These are phyloP conservation scores for Cerceris rybyensis DNA, from an alignment of 2,888 invertebrate genomes.

Conservation along the genomic window DNA sequence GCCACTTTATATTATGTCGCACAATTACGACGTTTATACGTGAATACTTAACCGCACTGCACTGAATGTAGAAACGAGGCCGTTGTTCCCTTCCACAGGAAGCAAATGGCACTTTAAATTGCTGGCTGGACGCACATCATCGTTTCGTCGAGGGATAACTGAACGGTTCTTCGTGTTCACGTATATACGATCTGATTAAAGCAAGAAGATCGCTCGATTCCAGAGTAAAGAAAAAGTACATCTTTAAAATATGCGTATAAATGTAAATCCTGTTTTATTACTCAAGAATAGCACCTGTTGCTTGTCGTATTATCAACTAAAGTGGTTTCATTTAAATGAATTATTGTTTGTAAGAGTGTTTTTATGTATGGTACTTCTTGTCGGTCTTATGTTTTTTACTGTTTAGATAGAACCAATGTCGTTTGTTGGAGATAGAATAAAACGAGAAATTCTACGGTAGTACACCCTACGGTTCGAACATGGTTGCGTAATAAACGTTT, in stretches of 20 bases:
- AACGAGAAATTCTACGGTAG: too few relatives aligned
- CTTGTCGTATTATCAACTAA: too few relatives aligned
- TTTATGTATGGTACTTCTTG: too few relatives aligned
- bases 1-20: slow-evolving; percentile 29
- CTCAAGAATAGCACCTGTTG: too few relatives aligned
- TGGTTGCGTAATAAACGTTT: too few relatives aligned
- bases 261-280: background rate
- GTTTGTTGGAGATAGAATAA: too few relatives aligned
- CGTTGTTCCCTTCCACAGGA: slow-evolving; percentile 69
- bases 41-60: slow-evolving; percentile 57
- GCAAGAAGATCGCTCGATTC: background rate
- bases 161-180: slow-evolving; percentile 37
- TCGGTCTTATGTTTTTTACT: too few relatives aligned
- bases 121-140: slow-evolving; percentile 51
- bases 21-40: slow-evolving; percentile 62
- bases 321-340: too few relatives aligned
- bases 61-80: slow-evolving; percentile 63
- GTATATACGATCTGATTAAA: slow-evolving; percentile 34
- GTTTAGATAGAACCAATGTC: too few relatives aligned
- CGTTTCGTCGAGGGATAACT: slow-evolving; percentile 50
- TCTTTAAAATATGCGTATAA: background rate
- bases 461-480: too few relatives aligned
- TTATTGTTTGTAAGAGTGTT: too few relatives aligned
- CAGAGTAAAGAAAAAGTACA: background rate
- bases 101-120: slow-evolving; percentile 66